Evolutionary conservation across 1,140 invertebrate species (phyloP), one percentile per base, ranked within the genome.

Genomic region (Chironomus striatipennis): DNA sequence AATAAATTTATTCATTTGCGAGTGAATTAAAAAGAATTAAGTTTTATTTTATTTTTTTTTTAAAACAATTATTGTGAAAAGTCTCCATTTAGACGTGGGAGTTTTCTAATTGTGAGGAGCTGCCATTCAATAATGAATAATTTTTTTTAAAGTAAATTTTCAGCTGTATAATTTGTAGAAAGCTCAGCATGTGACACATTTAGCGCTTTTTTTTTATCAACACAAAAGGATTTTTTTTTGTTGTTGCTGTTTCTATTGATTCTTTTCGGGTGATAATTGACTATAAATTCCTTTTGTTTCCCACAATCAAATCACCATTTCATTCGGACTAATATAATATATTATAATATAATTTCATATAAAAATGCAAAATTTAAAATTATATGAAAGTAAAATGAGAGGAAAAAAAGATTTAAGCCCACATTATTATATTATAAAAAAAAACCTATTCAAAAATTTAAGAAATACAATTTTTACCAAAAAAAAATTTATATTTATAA

Each of bases 321-420:
- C n/a, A 57, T 12, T 2, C 24, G 1, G 24, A 2, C 24, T 34
- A 34, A 34, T 34, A 34, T 34, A 34, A 34, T 34, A 34, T 34
- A 34, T 34, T 34, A 34, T 34, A 34, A 2, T 34, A 2, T 34
- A 34, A 34, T 34, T 34, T 34, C 2, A 34, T 34, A 34, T 34
- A 34, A 34, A 34, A 34, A 34, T 57, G 47, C 47, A 57, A 57
- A 57, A n/a, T 57, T 12, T 12, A 57, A 57, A 57, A 57, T 57
- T 57, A 57, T 57, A 57, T n/a, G 47, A 57, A 57, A 57, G 47
- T 57, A 57, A 57, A 57, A 57, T 57, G n/a, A 57, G 12, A 57
- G n/a, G n/a, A n/a, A 57, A 57, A 57, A 47, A 57, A 57, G 47
- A 57, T 15, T 57, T 57, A n/a, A n/a, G 47, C 47, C 47, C 47